Conservation (phyloP, 2,797 vertebrate genomes). For the Etheostoma nigrum region DNA sequence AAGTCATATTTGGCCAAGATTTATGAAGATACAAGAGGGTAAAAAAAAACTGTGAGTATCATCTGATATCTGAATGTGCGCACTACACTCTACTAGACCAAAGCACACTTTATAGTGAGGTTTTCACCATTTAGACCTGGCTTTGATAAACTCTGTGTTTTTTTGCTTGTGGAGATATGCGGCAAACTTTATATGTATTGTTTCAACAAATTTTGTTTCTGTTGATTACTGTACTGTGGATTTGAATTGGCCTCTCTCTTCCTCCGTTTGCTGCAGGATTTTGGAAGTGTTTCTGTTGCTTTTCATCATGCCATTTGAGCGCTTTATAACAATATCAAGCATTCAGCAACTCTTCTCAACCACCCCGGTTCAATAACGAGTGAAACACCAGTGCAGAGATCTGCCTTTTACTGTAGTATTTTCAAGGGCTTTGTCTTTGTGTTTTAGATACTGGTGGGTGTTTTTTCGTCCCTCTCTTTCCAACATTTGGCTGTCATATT, state of each 20-base stretch:
- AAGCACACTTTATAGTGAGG: conserved; percentile 42
- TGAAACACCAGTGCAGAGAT: conserved; percentile 40
- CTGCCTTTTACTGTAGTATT: conserved; percentile 57
- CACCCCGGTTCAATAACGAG: conserved; percentile 55
- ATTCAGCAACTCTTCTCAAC: conserved; percentile 50
- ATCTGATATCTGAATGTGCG: conserved; percentile 59
- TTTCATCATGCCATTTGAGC: conserved; percentile 55
- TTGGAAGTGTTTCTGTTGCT: conserved; percentile 34
- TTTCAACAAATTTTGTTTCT: conserved; percentile 49
- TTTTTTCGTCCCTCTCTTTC: conserved; percentile 18
- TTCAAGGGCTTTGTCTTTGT: conserved; percentile 68
- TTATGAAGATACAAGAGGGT: conserved; percentile 51
- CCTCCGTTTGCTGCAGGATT: conserved; percentile 35
- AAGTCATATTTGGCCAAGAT: conserved; percentile 74
- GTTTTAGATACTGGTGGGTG: conserved; percentile 62
- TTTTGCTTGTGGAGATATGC: conserved; percentile 20
- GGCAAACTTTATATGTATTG: conserved; percentile 48
- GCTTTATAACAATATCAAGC: conserved; percentile 51
- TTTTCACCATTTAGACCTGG: conserved; percentile 36
- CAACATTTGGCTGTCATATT: conserved; percentile 77
- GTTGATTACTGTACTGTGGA: not conserved
- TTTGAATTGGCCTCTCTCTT: conserved; percentile 44
- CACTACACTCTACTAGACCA: conserved; percentile 37
- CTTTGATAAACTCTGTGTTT: conserved; percentile 39
- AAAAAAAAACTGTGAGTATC: conserved; percentile 28